phyloP scores from a whole-genome alignment of 2,797 vertebrate species.

The Sciurus carolinensis region DNA sequence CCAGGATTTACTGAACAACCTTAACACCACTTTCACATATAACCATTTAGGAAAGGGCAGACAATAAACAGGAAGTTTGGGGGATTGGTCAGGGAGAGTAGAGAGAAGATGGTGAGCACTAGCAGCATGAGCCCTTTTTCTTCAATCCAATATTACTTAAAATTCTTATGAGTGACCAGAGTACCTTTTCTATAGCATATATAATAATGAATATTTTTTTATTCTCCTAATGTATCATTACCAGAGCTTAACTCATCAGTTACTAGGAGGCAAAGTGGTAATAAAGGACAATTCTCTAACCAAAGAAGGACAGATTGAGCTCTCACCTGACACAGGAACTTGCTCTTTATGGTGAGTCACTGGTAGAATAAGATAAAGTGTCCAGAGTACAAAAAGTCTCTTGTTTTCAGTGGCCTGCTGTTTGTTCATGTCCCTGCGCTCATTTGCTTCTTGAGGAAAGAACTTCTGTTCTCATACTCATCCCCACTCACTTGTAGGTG shows the following conservation, averaged over 20 bases:
- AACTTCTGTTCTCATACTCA: background rate
- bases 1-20: constrained; percentile 63
- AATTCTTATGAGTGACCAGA: background rate
- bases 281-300: constrained; percentile 10
- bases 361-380: constrained; percentile 40
- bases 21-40: constrained; percentile 25
- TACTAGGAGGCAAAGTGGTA: background rate
- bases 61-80: constrained; percentile 55
- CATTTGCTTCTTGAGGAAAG: constrained; percentile 32
- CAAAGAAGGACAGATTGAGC: background rate
- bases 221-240: background rate
- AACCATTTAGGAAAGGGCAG: background rate
- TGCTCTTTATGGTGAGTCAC: constrained; percentile 63
- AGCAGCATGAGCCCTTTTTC: background rate
- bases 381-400: constrained; percentile 29
- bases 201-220: background rate
- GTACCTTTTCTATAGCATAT: background rate
- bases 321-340: constrained; percentile 19
- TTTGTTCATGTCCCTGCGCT: constrained; percentile 27
- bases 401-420: constrained; percentile 32
- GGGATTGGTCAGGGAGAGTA: background rate
- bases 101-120: background rate
- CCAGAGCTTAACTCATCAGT: background rate
- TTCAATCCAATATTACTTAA: background rate
- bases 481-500: background rate